A percentile compares a stretch with the other conserved stretches of the same genome.
Evolutionary conservation across 1,140 invertebrate genomes (phyloP).

Genomic region (Riptortus pedestris): DNA sequence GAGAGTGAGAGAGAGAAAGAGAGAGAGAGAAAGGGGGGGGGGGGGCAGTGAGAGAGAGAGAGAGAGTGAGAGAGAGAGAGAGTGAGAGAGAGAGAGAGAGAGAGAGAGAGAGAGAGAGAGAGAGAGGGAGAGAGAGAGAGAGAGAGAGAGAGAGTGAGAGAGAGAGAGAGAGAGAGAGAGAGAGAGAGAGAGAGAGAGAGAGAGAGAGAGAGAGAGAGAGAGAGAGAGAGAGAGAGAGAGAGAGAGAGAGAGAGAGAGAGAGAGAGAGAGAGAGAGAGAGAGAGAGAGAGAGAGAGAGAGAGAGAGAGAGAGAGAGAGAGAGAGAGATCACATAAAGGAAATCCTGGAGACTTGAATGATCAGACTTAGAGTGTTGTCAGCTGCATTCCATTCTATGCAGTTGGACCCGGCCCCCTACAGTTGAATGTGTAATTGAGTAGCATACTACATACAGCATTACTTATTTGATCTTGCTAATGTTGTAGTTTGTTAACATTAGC

Average conservation of each 20-base stretch:
- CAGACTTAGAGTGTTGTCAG: too few species aligned
- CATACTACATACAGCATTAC: too few species aligned
- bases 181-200: not conserved
- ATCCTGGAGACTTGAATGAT: too few species aligned
- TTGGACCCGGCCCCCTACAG: too few species aligned
- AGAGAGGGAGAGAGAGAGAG: not conserved
- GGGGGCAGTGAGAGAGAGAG: not conserved
- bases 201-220: not conserved
- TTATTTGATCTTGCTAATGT: too few species aligned
- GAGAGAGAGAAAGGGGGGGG: not conserved
- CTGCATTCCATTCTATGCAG: too few species aligned
- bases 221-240: not conserved
- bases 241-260: not conserved
- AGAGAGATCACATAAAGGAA: too few species aligned
- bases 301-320: conserved; percentile 9
- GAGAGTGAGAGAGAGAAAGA: not conserved
- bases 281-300: conserved; percentile 6
- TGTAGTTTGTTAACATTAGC: too few species aligned
- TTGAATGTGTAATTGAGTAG: too few species aligned
- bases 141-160: not conserved
- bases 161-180: conserved; percentile 1
- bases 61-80: not conserved
- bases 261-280: not conserved
- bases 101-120: not conserved
- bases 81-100: not conserved